These are phyloP conservation scores for Crossaster papposus DNA, from an alignment of 53 echinoderm and acorn worm genomes.

Conservation along the genomic window DNA sequence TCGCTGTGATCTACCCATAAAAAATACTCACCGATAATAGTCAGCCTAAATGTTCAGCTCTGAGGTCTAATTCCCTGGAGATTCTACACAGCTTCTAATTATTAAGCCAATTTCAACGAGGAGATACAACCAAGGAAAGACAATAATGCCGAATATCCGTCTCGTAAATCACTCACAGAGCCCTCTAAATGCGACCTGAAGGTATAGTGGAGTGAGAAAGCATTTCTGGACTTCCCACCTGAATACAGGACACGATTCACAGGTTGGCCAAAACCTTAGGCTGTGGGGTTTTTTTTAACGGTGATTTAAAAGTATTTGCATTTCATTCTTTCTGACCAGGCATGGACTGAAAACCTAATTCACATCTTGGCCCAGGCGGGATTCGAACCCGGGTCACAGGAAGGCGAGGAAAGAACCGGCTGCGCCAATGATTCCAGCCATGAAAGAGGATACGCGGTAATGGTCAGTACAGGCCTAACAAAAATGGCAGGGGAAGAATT, in stretches of 20 bases:
- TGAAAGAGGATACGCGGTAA: too few species aligned
- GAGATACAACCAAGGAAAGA: conserved; percentile 7
- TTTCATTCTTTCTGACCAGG: too few species aligned
- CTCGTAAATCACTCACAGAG: conserved; percentile 8
- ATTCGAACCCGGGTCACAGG: too few species aligned
- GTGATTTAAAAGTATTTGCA: neutral
- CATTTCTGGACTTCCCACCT: neutral
- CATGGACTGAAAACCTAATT: too few species aligned
- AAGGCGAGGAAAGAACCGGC: too few species aligned
- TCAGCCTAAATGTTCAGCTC: neutral
- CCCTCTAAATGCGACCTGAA: neutral
- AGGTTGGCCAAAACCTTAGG: neutral
- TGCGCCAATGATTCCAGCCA: too few species aligned
- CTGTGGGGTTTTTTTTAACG: neutral
- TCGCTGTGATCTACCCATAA: too few species aligned
- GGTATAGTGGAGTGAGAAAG: neutral
- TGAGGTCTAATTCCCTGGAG: neutral
- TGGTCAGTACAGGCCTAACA: too few species aligned
- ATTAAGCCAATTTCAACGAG: neutral
- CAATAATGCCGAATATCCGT: conserved; percentile 10
- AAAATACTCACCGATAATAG: neutral
- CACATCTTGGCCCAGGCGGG: too few species aligned
- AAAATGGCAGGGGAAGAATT: too few species aligned
- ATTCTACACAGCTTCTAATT: neutral
- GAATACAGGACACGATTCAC: neutral